These are phyloP conservation scores for Heteronetta atricapilla DNA, from an alignment of 2,113 vertebrate genomes.

Conservation along the genomic window DNA sequence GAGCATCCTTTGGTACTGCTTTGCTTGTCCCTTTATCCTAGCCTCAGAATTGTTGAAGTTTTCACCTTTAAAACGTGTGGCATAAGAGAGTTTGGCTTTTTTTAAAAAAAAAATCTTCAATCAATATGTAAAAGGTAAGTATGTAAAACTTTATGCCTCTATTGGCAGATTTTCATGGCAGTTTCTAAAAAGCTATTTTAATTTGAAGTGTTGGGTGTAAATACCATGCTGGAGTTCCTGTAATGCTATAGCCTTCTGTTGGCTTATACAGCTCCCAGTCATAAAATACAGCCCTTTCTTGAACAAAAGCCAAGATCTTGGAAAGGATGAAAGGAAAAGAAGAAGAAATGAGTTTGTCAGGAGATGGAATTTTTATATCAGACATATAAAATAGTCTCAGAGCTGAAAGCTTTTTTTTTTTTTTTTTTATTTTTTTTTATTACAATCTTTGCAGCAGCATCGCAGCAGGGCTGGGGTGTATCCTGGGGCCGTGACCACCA, in stretches of 20 bases:
- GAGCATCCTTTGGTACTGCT: neutral
- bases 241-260: neutral
- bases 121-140: neutral
- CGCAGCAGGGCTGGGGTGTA: rapidly evolving
- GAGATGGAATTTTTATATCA: neutral
- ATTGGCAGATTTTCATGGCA: neutral
- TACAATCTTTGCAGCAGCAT: neutral
- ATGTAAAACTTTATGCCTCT: neutral
- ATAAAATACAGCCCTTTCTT: constrained; percentile 14
- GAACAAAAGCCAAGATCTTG: constrained; percentile 6
- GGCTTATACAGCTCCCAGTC: neutral
- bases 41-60: neutral
- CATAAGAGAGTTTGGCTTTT: neutral
- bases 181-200: constrained; percentile 12
- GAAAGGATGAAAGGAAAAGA: constrained; percentile 10
- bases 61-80: neutral
- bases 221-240: neutral
- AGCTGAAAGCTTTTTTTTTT: neutral
- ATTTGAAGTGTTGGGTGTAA: constrained; percentile 8
- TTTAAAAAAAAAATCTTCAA: too few relatives aligned
- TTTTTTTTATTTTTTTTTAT: neutral
- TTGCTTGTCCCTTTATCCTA: neutral
- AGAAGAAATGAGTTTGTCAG: constrained; percentile 17
- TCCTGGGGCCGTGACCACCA: neutral
- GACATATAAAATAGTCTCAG: neutral